Evolutionary conservation across 2,888 invertebrate genomes (phyloP).

Genomic region (Colostygia pectinataria): DNA sequence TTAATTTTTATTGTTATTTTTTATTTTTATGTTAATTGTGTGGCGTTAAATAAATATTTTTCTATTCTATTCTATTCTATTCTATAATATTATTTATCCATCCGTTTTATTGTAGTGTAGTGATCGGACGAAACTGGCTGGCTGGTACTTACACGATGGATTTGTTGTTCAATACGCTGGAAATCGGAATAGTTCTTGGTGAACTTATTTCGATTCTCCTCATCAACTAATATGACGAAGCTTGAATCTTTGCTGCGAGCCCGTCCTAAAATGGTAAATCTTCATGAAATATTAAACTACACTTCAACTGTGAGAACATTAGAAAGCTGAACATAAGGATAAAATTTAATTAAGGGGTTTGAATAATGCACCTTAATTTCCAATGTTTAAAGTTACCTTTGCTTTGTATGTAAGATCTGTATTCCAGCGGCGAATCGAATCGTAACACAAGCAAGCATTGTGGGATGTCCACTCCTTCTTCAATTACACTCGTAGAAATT

Average conservation of each 20-base stretch:
- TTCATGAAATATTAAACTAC: background rate
- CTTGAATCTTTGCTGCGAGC: constrained; percentile 87
- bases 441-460: constrained; percentile 91
- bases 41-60: no score
- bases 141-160: constrained; percentile 74
- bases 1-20: no score
- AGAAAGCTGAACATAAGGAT: no score
- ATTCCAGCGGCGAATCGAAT: constrained; percentile 87
- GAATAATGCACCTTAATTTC: no score
- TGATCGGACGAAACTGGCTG: no score
- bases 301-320: no score
- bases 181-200: constrained; percentile 64
- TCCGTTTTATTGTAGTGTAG: no score
- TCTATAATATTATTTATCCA: no score
- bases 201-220: constrained; percentile 50
- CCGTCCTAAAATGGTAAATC: constrained; percentile 71
- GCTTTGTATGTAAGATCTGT: constrained; percentile 93
- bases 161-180: constrained; percentile 75
- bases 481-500: constrained; percentile 88
- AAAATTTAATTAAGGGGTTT: no score
- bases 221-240: constrained; percentile 82
- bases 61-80: no score
- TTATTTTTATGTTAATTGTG: no score
- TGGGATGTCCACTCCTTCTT: constrained; percentile 95
- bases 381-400: no score